A percentile compares a stretch with the other conserved stretches of the same genome.
Conservation (phyloP, 2,113 vertebrate genomes). For the Chrysochloris asiatica region DNA sequence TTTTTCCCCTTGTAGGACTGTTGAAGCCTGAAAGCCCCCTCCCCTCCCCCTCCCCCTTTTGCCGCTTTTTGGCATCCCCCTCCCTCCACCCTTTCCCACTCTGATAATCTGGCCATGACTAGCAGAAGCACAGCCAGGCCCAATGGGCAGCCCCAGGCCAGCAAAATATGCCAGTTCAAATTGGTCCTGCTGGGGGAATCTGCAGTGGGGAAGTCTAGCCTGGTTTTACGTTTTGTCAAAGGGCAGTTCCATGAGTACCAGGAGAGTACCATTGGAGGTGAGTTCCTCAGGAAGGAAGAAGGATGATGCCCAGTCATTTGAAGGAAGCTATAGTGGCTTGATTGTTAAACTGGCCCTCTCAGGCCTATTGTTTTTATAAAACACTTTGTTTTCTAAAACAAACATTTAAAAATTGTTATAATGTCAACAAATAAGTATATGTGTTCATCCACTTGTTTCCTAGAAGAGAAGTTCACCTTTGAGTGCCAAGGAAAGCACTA, state of each 20-base stretch:
- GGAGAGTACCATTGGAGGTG: conserved; percentile 88
- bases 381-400: conserved; percentile 29
- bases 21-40: conserved; percentile 68
- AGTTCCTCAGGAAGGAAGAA: conserved; percentile 60
- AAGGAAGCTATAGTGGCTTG: neutral
- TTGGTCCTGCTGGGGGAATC: conserved; percentile 87
- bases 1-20: conserved; percentile 68
- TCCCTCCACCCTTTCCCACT: conserved; percentile 69
- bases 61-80: conserved; percentile 74
- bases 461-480: conserved; percentile 28
- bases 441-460: neutral
- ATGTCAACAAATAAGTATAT: conserved; percentile 11
- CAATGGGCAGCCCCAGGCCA: conserved; percentile 87
- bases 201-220: conserved; percentile 87
- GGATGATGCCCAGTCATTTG: neutral
- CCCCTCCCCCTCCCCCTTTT: conserved; percentile 68
- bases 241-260: conserved; percentile 89
- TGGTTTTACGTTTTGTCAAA: conserved; percentile 87
- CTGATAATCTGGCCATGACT: conserved; percentile 82
- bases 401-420: neutral
- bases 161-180: conserved; percentile 88
- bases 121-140: conserved; percentile 87
- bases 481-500: conserved; percentile 21
- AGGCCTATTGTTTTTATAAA: neutral
- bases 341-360: neutral